Conservation (phyloP, 2,888 invertebrate genomes). For the Melangyna quadrimaculata region DNA sequence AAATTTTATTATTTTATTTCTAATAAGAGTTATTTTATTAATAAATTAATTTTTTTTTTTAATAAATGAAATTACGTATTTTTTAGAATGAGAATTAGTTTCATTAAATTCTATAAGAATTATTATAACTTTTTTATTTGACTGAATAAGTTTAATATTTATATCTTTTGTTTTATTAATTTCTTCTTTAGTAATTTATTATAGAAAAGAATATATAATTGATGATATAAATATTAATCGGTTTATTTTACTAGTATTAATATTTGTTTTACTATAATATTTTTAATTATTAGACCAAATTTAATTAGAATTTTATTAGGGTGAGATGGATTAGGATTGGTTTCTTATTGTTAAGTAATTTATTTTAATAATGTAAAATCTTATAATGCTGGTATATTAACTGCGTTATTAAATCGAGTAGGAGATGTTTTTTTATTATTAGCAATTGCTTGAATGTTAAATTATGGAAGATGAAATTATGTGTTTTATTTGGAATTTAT, state of each 20-base stretch:
- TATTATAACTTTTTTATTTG: slow-evolving; percentile 83
- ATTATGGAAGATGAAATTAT: slow-evolving; percentile 83
- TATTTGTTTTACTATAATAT: too few relatives aligned
- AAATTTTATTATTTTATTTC: slow-evolving; percentile 82
- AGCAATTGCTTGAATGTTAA: slow-evolving; percentile 83
- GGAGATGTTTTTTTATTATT: slow-evolving; percentile 87
- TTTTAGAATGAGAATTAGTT: slow-evolving; percentile 84
- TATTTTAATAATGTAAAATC: slow-evolving; percentile 84
- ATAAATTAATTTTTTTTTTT: slow-evolving; percentile 81
- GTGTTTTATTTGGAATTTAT: slow-evolving; percentile 83
- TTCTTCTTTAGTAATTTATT: slow-evolving; percentile 85
- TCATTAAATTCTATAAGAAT: slow-evolving; percentile 82
- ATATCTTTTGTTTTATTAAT: slow-evolving; percentile 85
- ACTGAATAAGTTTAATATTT: slow-evolving; percentile 86
- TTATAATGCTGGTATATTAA: slow-evolving; percentile 87
- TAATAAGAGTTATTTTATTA: slow-evolving; percentile 80
- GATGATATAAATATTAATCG: slow-evolving; percentile 84
- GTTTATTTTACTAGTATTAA: slow-evolving; percentile 85
- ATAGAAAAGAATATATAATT: slow-evolving; percentile 85
- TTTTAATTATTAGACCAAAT: slow-evolving; percentile 86
- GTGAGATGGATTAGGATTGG: slow-evolving; percentile 87
- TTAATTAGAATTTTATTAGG: slow-evolving; percentile 87
- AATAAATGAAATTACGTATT: slow-evolving; percentile 81
- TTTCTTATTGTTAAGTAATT: slow-evolving; percentile 86
- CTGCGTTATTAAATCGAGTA: slow-evolving; percentile 87